These are phyloP conservation scores for Nomada lathburiana DNA, from an alignment of 2,888 invertebrate genomes.

Conservation along the genomic window DNA sequence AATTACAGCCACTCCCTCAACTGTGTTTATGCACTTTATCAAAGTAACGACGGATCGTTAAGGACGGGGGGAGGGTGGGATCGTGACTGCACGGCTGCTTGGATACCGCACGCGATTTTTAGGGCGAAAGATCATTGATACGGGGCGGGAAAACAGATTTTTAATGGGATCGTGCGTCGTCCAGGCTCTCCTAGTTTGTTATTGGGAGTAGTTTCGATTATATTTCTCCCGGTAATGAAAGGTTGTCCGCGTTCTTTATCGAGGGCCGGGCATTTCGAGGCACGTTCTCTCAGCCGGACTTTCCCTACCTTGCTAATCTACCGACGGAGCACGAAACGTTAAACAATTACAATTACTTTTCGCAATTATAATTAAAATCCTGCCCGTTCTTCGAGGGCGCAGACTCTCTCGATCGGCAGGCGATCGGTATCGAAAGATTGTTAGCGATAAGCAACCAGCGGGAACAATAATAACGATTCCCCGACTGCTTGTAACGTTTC, in stretches of 20 bases:
- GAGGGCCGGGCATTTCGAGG: neutral
- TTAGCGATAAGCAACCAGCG: too few species aligned
- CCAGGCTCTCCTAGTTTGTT: slow-evolving; percentile 24
- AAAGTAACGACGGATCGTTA: slow-evolving; percentile 57
- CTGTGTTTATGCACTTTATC: slow-evolving; percentile 48
- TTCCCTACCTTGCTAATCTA: neutral
- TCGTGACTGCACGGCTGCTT: slow-evolving; percentile 3
- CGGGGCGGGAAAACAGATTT: slow-evolving; percentile 40
- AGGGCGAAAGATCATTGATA: slow-evolving; percentile 35
- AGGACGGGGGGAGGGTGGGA: slow-evolving; percentile 25
- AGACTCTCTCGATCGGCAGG: too few species aligned
- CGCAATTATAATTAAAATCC: too few species aligned
- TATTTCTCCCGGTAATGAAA: slow-evolving; percentile 5
- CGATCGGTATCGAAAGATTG: too few species aligned
- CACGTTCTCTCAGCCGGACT: too few species aligned
- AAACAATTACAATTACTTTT: neutral
- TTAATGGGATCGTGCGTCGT: slow-evolving; percentile 32
- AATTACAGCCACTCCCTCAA: slow-evolving; percentile 27
- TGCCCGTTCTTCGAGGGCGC: too few species aligned
- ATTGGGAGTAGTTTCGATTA: slow-evolving; percentile 32
- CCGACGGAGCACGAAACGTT: neutral
- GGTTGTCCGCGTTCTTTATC: neutral
- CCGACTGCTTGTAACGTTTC: too few species aligned
- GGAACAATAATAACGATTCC: too few species aligned
- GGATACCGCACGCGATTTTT: slow-evolving; percentile 48